Conservation (phyloP, 2,888 invertebrate genomes). For the Cantharis nigra region DNA sequence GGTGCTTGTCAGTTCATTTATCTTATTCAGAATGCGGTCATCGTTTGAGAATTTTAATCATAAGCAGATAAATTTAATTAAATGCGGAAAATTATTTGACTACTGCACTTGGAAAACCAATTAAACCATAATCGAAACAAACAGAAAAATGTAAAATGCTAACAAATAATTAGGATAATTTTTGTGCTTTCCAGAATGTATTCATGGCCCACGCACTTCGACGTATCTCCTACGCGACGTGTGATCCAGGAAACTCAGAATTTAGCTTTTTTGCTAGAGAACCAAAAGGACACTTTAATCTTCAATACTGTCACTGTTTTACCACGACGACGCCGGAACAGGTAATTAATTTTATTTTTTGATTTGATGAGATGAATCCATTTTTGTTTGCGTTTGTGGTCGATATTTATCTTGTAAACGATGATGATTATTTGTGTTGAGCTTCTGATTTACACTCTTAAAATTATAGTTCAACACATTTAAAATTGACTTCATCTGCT, state of each 20-base stretch:
- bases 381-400: neutral
- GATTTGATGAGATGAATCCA: neutral
- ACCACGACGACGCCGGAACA: constrained; percentile 75
- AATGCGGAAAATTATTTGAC: neutral
- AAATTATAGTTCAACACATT: constrained; percentile 47
- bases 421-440: constrained; percentile 26
- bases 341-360: constrained; percentile 58
- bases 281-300: constrained; percentile 69
- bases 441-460: constrained; percentile 45
- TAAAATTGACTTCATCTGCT: constrained; percentile 44
- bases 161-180: constrained; percentile 6
- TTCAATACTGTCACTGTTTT: constrained; percentile 84
- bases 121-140: neutral
- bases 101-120: neutral
- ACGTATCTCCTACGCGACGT: constrained; percentile 84
- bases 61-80: constrained; percentile 4
- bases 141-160: neutral
- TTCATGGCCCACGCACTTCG: constrained; percentile 84
- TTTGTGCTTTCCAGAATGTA: constrained; percentile 65
- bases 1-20: constrained; percentile 34
- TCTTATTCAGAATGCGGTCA: constrained; percentile 28
- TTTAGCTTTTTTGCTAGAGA: constrained; percentile 80
- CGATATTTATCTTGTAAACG: constrained; percentile 26
- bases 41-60: constrained; percentile 22
- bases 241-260: constrained; percentile 77